Percentiles rank a stretch among this genome's conserved stretches.
These are phyloP conservation scores for Galagoides demidoff DNA, from an alignment of 2,797 vertebrate species.

Conservation along the genomic window DNA sequence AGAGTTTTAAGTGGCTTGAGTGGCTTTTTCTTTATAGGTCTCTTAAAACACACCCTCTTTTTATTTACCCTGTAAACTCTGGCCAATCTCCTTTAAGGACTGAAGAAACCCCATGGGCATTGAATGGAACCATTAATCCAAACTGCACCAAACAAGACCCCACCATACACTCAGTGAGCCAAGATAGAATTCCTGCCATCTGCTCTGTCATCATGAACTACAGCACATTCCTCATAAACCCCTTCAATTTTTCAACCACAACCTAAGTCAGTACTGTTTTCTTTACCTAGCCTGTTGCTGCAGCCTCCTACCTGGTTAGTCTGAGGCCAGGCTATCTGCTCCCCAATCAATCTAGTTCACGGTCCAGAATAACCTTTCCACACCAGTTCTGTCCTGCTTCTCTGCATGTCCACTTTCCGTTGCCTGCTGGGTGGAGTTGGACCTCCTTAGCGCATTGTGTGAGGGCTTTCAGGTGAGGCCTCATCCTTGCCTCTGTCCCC, in stretches of 20 bases:
- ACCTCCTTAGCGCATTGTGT: not conserved
- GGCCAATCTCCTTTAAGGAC: not conserved
- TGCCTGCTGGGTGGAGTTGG: not conserved
- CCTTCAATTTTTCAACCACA: not conserved
- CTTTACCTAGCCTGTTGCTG: not conserved
- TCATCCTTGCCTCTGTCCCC: not conserved
- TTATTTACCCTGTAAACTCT: not conserved
- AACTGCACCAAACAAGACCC: not conserved
- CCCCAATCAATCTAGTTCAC: not conserved
- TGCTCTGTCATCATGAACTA: too few relatives aligned
- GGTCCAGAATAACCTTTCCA: not conserved
- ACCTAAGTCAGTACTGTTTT: not conserved
- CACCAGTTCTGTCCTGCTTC: not conserved
- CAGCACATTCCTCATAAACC: rapidly evolving
- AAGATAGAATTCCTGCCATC: not conserved
- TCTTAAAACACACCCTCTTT: not conserved
- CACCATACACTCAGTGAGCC: not conserved
- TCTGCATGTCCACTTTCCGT: not conserved
- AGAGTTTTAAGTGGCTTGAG: not conserved
- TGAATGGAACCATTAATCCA: not conserved
- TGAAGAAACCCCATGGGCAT: not conserved
- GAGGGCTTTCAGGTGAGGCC: not conserved
- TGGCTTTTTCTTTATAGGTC: not conserved
- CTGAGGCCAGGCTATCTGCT: not conserved
- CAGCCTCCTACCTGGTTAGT: not conserved